Evolutionary conservation across 2,888 invertebrate genomes (phyloP).

Genomic region (Cerastis rubricosa): DNA sequence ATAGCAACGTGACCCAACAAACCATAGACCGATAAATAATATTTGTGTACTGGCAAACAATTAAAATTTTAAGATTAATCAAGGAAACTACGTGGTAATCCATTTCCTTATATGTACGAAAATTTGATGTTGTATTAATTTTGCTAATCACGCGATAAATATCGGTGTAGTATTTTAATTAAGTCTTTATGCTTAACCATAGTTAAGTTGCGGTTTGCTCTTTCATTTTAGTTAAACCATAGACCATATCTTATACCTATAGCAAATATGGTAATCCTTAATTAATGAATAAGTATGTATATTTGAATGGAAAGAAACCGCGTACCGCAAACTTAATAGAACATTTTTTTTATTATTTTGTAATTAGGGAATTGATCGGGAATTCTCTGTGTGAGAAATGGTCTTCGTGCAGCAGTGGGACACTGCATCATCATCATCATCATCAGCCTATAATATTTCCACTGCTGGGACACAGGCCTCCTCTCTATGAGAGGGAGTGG

Average conservation of each 20-base stretch:
- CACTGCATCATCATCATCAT: too few relatives aligned
- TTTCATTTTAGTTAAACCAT: neutral
- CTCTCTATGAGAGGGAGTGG: too few relatives aligned
- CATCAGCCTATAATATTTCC: too few relatives aligned
- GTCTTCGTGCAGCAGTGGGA: neutral
- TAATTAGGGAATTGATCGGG: neutral
- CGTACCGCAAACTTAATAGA: neutral
- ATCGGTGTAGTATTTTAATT: neutral
- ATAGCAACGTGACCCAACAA: neutral
- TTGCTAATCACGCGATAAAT: conserved; percentile 16
- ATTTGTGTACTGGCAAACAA: conserved; percentile 24
- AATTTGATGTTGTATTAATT: conserved; percentile 28
- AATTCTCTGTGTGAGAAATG: neutral
- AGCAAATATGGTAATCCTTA: neutral
- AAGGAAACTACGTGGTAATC: conserved; percentile 23
- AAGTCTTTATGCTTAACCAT: neutral
- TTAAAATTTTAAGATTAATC: conserved; percentile 42
- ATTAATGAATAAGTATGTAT: neutral
- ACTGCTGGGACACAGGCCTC: too few relatives aligned
- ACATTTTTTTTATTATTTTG: neutral
- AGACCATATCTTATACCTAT: neutral
- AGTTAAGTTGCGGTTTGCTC: conserved; percentile 7
- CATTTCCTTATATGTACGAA: conserved; percentile 26
- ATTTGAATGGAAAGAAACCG: neutral
- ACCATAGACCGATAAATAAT: conserved; percentile 13